A percentile compares a stretch with the other conserved stretches of the same genome.
These are phyloP conservation scores for Drosophila pallidifrons DNA, from an alignment of 1,140 invertebrate species.

Conservation along the genomic window DNA sequence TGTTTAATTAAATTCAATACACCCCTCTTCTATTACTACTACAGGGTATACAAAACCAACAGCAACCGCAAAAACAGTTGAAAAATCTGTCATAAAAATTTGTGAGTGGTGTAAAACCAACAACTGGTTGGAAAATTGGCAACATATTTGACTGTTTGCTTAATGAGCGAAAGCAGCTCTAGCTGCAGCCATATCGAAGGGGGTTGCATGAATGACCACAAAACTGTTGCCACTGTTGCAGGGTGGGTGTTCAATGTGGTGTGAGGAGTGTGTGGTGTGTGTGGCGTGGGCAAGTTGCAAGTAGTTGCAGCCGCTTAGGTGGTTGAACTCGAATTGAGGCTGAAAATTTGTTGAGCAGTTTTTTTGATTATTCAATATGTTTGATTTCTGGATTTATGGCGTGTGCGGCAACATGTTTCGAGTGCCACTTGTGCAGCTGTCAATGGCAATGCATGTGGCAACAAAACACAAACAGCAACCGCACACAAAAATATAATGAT, in stretches of 20 bases:
- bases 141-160: conserved; percentile 81
- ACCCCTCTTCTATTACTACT: neutral
- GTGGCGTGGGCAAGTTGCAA: neutral
- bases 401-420: conserved; percentile 37
- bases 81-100: conserved; percentile 82
- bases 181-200: neutral
- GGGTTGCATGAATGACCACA: conserved; percentile 30
- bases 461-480: conserved; percentile 4
- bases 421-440: conserved; percentile 72
- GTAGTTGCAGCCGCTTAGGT: neutral
- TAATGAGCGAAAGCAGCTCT: conserved; percentile 59
- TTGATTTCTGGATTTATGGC: conserved; percentile 74
- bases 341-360: conserved; percentile 39
- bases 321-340: conserved; percentile 11
- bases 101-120: conserved; percentile 67
- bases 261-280: conserved; percentile 19
- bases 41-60: conserved; percentile 17
- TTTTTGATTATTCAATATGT: conserved; percentile 84
- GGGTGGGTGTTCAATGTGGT: conserved; percentile 17
- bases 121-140: conserved; percentile 77
- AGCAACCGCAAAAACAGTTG: conserved; percentile 63
- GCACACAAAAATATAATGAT: neutral
- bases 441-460: conserved; percentile 45
- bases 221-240: conserved; percentile 30
- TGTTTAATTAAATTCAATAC: neutral